Conservation (phyloP, 2,888 invertebrate genomes). For the Acanthococcus lagerstroemiae region DNA sequence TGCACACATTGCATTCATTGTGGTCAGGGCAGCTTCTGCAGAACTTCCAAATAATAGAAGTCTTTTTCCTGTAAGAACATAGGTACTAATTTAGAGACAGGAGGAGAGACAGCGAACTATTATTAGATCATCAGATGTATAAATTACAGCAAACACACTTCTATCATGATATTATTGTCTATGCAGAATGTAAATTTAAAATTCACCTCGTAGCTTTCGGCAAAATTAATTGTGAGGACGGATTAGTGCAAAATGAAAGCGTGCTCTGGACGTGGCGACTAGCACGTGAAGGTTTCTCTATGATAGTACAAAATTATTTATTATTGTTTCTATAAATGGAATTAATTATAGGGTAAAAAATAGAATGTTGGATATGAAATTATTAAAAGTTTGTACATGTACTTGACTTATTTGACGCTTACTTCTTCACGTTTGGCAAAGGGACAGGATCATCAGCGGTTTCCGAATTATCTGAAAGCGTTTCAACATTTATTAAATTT, state of each 20-base stretch:
- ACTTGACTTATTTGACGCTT: background rate
- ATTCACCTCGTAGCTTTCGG: background rate
- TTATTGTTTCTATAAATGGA: background rate
- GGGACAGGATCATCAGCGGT: background rate
- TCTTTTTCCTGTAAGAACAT: background rate
- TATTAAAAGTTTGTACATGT: background rate
- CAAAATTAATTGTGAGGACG: background rate
- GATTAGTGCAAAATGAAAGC: background rate
- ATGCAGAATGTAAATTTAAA: background rate
- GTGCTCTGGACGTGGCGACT: background rate
- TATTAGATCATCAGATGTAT: too few species aligned
- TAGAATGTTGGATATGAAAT: background rate
- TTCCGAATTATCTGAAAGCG: background rate
- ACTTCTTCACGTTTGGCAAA: background rate
- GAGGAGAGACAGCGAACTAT: background rate
- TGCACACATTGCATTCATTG: background rate
- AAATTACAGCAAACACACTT: too few species aligned
- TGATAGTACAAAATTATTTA: background rate
- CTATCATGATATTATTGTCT: background rate
- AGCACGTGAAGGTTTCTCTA: too few species aligned
- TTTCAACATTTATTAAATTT: too few species aligned
- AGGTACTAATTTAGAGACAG: background rate
- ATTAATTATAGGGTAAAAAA: background rate
- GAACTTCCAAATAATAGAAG: background rate
- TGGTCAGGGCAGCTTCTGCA: background rate